A percentile compares a stretch with the other conserved stretches of the same genome.
These are phyloP conservation scores for Hydropsyche tenuis DNA, from an alignment of 1,140 invertebrate genomes.

Conservation along the genomic window DNA sequence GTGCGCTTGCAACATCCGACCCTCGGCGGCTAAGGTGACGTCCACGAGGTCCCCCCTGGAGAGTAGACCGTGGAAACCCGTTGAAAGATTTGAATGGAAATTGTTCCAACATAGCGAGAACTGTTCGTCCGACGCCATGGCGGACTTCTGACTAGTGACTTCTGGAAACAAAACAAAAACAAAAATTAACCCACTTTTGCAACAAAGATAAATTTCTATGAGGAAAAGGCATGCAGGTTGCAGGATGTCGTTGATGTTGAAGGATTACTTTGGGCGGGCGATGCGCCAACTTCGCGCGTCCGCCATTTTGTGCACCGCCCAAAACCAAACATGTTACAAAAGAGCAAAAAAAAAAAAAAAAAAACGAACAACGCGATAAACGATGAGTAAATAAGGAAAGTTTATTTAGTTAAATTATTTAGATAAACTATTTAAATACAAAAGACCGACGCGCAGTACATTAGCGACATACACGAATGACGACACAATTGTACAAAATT, in stretches of 20 bases:
- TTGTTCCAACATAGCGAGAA: slow-evolving; percentile 81
- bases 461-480: no score
- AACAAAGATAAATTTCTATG: no score
- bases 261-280: no score
- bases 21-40: slow-evolving; percentile 82
- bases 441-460: no score
- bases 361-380: no score
- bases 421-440: no score
- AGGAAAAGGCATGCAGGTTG: no score
- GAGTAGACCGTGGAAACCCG: slow-evolving; percentile 75
- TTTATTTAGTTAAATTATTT: no score
- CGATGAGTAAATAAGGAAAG: no score
- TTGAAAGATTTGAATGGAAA: slow-evolving; percentile 76
- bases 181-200: slow-evolving; percentile 14
- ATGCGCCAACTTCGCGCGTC: not conserved
- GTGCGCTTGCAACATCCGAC: slow-evolving; percentile 79
- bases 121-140: slow-evolving; percentile 75
- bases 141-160: slow-evolving; percentile 56
- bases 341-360: no score
- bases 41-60: slow-evolving; percentile 80
- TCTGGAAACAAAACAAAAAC: slow-evolving; percentile 53
- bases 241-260: no score
- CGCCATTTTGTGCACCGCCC: slow-evolving; percentile 3
- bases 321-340: not conserved
- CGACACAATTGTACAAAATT: not conserved